Conservation (phyloP, 2,888 invertebrate genomes). For the Labia minor region DNA sequence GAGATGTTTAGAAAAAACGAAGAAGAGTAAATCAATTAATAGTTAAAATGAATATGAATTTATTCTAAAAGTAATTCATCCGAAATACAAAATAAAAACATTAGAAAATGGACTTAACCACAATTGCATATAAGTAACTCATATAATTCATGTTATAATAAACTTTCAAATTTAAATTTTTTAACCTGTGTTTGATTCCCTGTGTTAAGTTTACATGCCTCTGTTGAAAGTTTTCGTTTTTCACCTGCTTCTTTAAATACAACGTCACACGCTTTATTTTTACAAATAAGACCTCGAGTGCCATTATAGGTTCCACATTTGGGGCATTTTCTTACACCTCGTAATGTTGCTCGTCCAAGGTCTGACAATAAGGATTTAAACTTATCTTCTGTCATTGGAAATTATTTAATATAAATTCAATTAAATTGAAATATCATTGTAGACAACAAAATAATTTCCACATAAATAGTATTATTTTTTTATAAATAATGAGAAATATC, state of each 20-base stretch:
- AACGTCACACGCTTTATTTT: constrained; percentile 57
- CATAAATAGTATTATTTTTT: no score
- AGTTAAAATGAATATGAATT: not conserved
- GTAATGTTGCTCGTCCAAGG: constrained; percentile 50
- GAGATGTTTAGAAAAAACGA: not conserved
- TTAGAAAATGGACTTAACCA: no score
- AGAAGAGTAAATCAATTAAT: not conserved
- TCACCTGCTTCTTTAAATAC: constrained; percentile 51
- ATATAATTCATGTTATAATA: no score
- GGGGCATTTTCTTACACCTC: constrained; percentile 62
- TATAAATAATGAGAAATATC: no score
- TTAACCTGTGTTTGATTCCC: constrained; percentile 45
- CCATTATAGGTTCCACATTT: constrained; percentile 68
- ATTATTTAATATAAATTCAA: not conserved
- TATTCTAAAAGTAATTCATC: not conserved
- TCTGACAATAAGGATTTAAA: constrained; percentile 41
- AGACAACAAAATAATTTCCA: no score
- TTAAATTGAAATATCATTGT: no score
- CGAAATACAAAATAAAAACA: no score
- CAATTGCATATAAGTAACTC: no score
- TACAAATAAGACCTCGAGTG: constrained; percentile 59
- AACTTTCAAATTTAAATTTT: no score
- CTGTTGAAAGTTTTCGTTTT: constrained; percentile 46
- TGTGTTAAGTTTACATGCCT: constrained; percentile 55
- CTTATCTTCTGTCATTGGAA: constrained; percentile 21